Conservation (phyloP, 2,888 invertebrate species). For the Nemotelus nigrinus region DNA sequence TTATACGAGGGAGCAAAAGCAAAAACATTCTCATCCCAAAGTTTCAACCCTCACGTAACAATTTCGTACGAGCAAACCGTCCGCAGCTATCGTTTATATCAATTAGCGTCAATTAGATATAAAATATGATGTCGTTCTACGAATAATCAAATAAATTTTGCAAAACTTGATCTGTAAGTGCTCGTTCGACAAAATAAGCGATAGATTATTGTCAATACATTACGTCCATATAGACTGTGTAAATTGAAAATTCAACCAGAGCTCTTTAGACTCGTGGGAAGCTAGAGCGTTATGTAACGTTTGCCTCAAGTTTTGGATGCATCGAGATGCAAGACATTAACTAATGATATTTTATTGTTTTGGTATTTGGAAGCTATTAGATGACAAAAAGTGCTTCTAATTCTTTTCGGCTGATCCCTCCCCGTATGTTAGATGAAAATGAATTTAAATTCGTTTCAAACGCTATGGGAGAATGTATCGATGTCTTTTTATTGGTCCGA, state of each 20-base stretch:
- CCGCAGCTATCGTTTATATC: slow-evolving; percentile 48
- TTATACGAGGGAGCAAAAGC: too few relatives aligned
- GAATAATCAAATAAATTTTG: slow-evolving; percentile 47
- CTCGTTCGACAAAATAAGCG: too few relatives aligned
- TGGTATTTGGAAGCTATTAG: slow-evolving; percentile 8
- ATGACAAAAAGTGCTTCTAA: slow-evolving; percentile 3
- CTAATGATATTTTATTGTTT: slow-evolving; percentile 27
- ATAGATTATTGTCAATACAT: too few relatives aligned
- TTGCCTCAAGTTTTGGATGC: neutral
- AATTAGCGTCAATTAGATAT: slow-evolving; percentile 50
- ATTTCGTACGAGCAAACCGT: neutral
- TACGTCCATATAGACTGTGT: too few relatives aligned
- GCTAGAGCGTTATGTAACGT: neutral
- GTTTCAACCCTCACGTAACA: neutral
- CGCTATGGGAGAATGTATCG: slow-evolving; percentile 37
- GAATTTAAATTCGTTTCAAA: slow-evolving; percentile 17
- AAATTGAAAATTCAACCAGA: too few relatives aligned
- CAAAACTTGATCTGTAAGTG: slow-evolving; percentile 27
- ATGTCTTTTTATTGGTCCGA: slow-evolving; percentile 46
- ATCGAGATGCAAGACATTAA: slow-evolving; percentile 8
- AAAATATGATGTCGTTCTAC: slow-evolving; percentile 48
- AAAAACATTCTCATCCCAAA: too few relatives aligned
- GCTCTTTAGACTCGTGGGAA: slow-evolving; percentile 14
- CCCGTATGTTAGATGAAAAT: slow-evolving; percentile 8
- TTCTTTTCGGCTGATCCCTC: neutral